phyloP scores from a whole-genome alignment of 2,888 invertebrate species.

The Limenitis camilla region DNA sequence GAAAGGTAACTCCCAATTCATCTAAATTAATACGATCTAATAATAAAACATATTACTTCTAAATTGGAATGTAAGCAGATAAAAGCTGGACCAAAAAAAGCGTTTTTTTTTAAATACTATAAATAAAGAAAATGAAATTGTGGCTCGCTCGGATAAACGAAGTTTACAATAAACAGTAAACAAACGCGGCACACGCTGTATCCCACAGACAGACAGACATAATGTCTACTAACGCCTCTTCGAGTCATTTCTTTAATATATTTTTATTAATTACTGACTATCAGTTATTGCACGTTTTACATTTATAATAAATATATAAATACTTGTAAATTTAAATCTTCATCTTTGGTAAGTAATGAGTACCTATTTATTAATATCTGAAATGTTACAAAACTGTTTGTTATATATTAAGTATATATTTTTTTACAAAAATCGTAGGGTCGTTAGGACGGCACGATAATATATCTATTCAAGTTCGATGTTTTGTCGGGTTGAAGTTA shows the following conservation, averaged over 20 bases:
- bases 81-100: slow-evolving; percentile 55
- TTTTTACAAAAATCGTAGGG: slow-evolving; percentile 74
- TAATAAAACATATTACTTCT: slow-evolving; percentile 55
- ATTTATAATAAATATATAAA: slow-evolving; percentile 75
- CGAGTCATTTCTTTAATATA: slow-evolving; percentile 66
- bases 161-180: slow-evolving; percentile 70
- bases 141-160: slow-evolving; percentile 45
- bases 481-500: slow-evolving; percentile 54
- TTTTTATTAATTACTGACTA: slow-evolving; percentile 72
- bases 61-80: slow-evolving; percentile 61
- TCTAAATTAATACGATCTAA: slow-evolving; percentile 62
- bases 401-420: slow-evolving; percentile 66
- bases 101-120: slow-evolving; percentile 34
- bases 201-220: slow-evolving; percentile 33
- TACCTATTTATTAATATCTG: slow-evolving; percentile 70
- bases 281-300: slow-evolving; percentile 76
- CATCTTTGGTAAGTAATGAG: slow-evolving; percentile 72
- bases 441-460: slow-evolving; percentile 75
- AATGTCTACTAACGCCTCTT: slow-evolving; percentile 53
- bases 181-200: slow-evolving; percentile 35
- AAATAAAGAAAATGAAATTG: slow-evolving; percentile 31
- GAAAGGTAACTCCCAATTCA: slow-evolving; percentile 56
- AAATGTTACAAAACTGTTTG: slow-evolving; percentile 73
- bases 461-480: slow-evolving; percentile 73
- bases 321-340: slow-evolving; percentile 72